Evolutionary conservation across 2,113 vertebrate species (phyloP).

Genomic region (Neodon shergylaensis): DNA sequence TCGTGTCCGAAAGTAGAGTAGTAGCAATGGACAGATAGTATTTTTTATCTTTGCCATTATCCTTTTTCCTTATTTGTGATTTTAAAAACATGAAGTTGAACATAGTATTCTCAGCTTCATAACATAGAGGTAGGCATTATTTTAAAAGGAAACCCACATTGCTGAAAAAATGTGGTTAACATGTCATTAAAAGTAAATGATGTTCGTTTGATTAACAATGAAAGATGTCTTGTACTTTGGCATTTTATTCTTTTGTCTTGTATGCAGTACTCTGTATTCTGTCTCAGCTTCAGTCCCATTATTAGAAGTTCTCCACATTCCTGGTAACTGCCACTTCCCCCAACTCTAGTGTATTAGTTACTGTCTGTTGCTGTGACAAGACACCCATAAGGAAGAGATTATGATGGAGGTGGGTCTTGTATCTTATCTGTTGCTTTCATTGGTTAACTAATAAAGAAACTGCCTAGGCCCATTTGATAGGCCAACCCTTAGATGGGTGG

Average conservation of each 20-base stretch:
- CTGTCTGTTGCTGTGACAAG: not conserved
- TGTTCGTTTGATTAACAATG: not conserved
- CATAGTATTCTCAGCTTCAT: not conserved
- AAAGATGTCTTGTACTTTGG: not conserved
- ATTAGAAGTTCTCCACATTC: not conserved
- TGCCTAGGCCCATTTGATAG: too few relatives aligned
- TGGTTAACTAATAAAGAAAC: too few relatives aligned
- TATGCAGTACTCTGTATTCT: not conserved
- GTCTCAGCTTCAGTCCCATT: not conserved
- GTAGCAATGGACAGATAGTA: not conserved
- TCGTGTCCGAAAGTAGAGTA: not conserved
- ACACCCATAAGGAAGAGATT: not conserved
- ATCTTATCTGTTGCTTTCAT: too few relatives aligned
- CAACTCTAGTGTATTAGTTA: not conserved
- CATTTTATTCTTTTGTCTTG: not conserved
- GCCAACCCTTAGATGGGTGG: too few relatives aligned
- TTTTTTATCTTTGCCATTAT: not conserved
- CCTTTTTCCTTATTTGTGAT: not conserved
- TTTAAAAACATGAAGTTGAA: not conserved
- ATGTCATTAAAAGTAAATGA: not conserved
- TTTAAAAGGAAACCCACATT: not conserved
- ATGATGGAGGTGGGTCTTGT: too few relatives aligned
- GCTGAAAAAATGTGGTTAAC: too few relatives aligned
- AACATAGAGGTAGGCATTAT: not conserved
- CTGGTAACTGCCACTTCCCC: not conserved